Conservation (phyloP, 2,113 vertebrate genomes). For the Leucosticte australis region DNA sequence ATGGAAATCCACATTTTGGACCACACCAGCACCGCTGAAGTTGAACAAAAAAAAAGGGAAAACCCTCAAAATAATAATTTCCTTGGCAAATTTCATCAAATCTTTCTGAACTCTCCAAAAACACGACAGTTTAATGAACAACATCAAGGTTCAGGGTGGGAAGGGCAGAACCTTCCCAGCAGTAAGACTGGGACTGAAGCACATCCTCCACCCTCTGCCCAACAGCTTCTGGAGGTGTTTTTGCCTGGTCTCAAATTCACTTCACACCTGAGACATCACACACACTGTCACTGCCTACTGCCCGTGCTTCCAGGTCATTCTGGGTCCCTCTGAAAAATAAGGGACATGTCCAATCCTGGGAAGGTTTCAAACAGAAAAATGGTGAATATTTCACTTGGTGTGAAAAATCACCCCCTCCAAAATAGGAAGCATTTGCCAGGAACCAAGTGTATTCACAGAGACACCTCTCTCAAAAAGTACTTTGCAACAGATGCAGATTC, state of each 20-base stretch:
- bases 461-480: not conserved
- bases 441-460: not conserved
- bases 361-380: not conserved
- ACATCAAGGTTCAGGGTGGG: not conserved
- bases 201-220: not conserved
- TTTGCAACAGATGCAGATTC: not conserved
- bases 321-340: not conserved
- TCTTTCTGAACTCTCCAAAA: not conserved
- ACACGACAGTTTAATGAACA: not conserved
- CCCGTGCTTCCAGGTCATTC: not conserved
- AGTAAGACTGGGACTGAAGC: not conserved
- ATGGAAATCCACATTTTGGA: not conserved
- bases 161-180: not conserved
- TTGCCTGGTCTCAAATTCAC: not conserved
- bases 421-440: not conserved
- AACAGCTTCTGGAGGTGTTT: not conserved
- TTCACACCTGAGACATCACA: not conserved
- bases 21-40: not conserved
- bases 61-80: not conserved
- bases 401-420: not conserved
- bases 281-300: not conserved
- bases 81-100: conserved; percentile 2
- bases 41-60: not conserved
- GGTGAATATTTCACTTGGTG: not conserved
- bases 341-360: not conserved